Evolutionary conservation across 1,140 invertebrate species (phyloP).

Genomic region (Tetraneura akinire): DNA sequence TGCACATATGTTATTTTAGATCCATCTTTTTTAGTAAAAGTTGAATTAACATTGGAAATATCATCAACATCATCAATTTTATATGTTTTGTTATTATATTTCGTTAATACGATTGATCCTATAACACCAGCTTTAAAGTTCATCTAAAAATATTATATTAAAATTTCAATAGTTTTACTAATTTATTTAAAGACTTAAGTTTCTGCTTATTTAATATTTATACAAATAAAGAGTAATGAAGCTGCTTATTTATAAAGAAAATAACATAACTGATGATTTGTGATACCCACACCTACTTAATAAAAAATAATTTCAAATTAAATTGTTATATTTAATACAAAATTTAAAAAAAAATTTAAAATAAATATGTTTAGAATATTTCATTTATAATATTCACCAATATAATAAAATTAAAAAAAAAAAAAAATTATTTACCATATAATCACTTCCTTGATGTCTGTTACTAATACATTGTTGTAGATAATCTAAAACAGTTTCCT

Average conservation of each 20-base stretch:
- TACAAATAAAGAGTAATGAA: too few relatives aligned
- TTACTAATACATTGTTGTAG: conserved; percentile 60
- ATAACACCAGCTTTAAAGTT: conserved; percentile 49
- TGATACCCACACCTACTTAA: too few relatives aligned
- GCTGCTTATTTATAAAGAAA: too few relatives aligned
- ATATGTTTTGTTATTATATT: conserved; percentile 78
- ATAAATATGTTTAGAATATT: too few relatives aligned
- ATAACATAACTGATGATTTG: too few relatives aligned
- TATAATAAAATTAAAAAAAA: background rate
- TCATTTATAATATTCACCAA: too few relatives aligned
- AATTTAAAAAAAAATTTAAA: too few relatives aligned
- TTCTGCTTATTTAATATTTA: too few relatives aligned
- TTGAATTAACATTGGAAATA: conserved; percentile 62
- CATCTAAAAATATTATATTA: background rate
- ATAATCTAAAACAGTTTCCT: conserved; percentile 64
- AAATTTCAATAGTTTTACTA: too few relatives aligned
- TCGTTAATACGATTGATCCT: conserved; percentile 72
- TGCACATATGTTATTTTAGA: conserved; percentile 54
- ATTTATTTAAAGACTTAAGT: too few relatives aligned
- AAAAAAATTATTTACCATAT: conserved; percentile 53
- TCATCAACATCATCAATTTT: conserved; percentile 77
- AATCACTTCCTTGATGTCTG: conserved; percentile 51
- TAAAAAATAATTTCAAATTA: too few relatives aligned
- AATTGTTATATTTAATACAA: too few relatives aligned
- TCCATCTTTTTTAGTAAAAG: conserved; percentile 67